Percentiles rank a stretch among this genome's conserved stretches.
Evolutionary conservation across 2,888 invertebrate species (phyloP).

Genomic region (Lumbricus terrestris): DNA sequence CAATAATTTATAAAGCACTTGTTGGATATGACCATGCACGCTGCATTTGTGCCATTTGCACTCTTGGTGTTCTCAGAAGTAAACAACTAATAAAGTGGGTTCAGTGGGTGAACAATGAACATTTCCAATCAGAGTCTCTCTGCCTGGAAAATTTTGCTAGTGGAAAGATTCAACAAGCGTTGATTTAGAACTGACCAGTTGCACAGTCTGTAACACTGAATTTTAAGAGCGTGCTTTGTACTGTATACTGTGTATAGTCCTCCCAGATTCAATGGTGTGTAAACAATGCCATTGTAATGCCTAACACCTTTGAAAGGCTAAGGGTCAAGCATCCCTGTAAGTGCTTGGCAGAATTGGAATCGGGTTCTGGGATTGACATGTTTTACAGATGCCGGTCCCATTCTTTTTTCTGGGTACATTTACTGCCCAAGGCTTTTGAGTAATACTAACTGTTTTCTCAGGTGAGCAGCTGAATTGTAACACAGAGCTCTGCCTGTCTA

Average conservation of each 20-base stretch:
- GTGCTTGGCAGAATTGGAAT: not conserved
- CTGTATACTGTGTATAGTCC: not conserved
- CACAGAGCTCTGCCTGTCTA: not conserved
- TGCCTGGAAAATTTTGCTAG: not conserved
- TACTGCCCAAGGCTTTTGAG: not conserved
- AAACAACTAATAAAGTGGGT: not conserved
- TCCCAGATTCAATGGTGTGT: not conserved
- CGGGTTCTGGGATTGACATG: not conserved
- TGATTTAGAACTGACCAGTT: too few relatives aligned
- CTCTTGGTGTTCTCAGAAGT: not conserved
- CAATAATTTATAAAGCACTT: too few relatives aligned
- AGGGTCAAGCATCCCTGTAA: not conserved
- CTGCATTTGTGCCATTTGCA: not conserved
- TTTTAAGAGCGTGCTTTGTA: too few relatives aligned
- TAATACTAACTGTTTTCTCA: not conserved
- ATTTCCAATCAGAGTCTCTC: not conserved
- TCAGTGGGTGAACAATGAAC: not conserved
- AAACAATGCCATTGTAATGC: not conserved
- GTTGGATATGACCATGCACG: too few relatives aligned
- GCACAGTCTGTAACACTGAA: too few relatives aligned
- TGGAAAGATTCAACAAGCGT: not conserved
- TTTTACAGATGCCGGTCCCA: not conserved
- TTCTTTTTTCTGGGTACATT: not conserved
- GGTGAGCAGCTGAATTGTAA: not conserved
- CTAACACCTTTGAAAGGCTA: not conserved